Conservation (phyloP, 2,888 invertebrate species). For the Idaea biselata region DNA sequence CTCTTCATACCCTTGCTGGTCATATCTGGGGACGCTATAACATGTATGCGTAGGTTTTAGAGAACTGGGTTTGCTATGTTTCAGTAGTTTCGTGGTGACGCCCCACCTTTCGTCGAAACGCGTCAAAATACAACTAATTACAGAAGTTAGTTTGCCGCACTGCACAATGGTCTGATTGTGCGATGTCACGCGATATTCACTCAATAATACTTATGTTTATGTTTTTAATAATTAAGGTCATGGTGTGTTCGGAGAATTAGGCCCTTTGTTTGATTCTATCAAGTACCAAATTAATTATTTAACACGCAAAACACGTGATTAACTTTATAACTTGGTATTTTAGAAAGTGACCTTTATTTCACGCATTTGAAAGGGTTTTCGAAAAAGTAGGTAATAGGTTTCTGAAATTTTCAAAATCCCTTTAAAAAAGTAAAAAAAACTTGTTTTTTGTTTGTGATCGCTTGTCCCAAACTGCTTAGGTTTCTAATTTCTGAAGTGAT, state of each 20-base stretch:
- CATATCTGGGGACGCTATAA: too few species aligned
- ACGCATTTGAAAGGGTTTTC: too few species aligned
- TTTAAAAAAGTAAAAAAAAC: too few species aligned
- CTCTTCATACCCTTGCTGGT: too few species aligned
- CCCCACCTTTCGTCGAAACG: not conserved
- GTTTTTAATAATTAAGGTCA: conserved; percentile 1
- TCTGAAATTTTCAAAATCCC: too few species aligned
- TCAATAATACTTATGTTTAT: not conserved
- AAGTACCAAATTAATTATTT: not conserved
- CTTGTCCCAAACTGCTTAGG: too few species aligned
- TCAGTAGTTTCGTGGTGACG: not conserved
- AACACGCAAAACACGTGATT: not conserved
- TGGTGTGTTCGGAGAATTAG: not conserved
- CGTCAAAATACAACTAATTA: conserved; percentile 11
- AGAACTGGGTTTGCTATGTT: too few species aligned
- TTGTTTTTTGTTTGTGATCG: too few species aligned
- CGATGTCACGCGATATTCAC: conserved; percentile 25
- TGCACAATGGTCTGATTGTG: conserved; percentile 32
- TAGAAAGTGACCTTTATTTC: too few species aligned
- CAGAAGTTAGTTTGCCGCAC: conserved; percentile 29
- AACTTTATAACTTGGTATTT: not conserved
- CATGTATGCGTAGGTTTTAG: too few species aligned
- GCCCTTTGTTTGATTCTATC: not conserved
- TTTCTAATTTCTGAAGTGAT: too few species aligned
- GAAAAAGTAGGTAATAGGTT: too few species aligned